Conservation (phyloP, 2,113 vertebrate genomes). For the Oncorhynchus keta region DNA sequence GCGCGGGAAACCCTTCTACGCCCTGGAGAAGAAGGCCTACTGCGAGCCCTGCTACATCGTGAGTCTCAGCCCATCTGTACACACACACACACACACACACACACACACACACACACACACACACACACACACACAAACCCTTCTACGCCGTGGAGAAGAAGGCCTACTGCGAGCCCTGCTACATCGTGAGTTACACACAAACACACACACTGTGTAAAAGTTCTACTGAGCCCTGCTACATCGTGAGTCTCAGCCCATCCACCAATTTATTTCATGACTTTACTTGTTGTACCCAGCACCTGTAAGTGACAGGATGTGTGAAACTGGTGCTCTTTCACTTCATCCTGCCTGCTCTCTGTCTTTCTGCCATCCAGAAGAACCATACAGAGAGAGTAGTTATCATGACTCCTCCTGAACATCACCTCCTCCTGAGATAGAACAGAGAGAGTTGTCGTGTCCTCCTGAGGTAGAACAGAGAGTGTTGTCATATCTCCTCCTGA, state of each 20-base stretch:
- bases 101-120: slow-evolving; percentile 50
- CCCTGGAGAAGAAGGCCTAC: slow-evolving; percentile 96
- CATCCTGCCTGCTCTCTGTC: background rate
- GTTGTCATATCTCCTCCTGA: too few relatives aligned
- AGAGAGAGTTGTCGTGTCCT: too few relatives aligned
- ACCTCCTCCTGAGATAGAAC: too few relatives aligned
- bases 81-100: slow-evolving; percentile 32
- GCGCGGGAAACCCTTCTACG: slow-evolving; percentile 94
- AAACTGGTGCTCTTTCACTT: background rate
- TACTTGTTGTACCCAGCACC: too few relatives aligned
- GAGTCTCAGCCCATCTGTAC: slow-evolving; percentile 61
- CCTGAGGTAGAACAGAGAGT: too few relatives aligned
- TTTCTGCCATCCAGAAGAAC: too few relatives aligned
- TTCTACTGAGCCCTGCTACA: slow-evolving; percentile 79
- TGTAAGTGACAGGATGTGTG: too few relatives aligned
- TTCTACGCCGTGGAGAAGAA: slow-evolving; percentile 93
- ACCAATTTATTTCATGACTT: slow-evolving; percentile 64
- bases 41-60: slow-evolving; percentile 98
- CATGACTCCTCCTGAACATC: too few relatives aligned
- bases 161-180: slow-evolving; percentile 95
- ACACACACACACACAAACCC: slow-evolving; percentile 69
- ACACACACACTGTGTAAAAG: background rate
- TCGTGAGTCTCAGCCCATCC: slow-evolving; percentile 63
- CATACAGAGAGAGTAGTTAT: too few relatives aligned
- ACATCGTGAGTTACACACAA: slow-evolving; percentile 81